phyloP scores from a whole-genome alignment of 2,888 invertebrate species.

The Aricia artaxerxes region DNA sequence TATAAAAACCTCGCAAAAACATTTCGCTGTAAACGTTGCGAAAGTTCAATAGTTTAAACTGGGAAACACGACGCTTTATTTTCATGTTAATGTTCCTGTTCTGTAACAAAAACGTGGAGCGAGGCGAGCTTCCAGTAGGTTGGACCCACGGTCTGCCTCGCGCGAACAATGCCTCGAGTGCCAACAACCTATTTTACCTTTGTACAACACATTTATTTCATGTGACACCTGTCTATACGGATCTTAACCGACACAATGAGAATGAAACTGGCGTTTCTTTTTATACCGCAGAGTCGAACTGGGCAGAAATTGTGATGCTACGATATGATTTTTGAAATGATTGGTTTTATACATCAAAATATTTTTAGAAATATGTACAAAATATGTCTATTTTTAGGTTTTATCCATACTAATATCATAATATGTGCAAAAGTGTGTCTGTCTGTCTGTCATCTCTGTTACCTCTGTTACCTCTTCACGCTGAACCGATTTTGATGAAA shows the following conservation, averaged over 20 bases:
- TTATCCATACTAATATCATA: too few relatives aligned
- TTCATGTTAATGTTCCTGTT: conserved; percentile 13
- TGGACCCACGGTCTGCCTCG: conserved; percentile 10
- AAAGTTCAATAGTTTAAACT: conserved; percentile 13
- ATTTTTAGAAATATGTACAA: neutral
- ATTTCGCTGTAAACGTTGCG: neutral
- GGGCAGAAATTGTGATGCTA: neutral
- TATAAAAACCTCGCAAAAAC: neutral
- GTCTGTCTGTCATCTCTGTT: too few relatives aligned
- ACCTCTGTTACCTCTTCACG: too few relatives aligned
- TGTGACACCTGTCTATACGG: conserved; percentile 24
- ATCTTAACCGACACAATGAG: neutral
- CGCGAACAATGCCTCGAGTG: conserved; percentile 22
- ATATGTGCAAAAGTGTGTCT: too few relatives aligned
- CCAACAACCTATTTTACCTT: conserved; percentile 20
- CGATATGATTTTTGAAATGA: neutral
- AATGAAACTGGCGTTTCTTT: neutral
- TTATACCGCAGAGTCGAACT: neutral
- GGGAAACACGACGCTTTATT: conserved; percentile 7
- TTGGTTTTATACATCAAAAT: neutral
- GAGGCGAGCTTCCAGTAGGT: neutral
- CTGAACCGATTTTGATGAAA: too few relatives aligned
- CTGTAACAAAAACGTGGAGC: conserved; percentile 1
- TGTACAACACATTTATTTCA: conserved; percentile 13
- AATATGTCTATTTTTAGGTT: too few relatives aligned